Evolutionary conservation across 2,113 vertebrate species (phyloP), one percentile per base, ranked within the genome.

Genomic region (Mastomys natalensis): DNA sequence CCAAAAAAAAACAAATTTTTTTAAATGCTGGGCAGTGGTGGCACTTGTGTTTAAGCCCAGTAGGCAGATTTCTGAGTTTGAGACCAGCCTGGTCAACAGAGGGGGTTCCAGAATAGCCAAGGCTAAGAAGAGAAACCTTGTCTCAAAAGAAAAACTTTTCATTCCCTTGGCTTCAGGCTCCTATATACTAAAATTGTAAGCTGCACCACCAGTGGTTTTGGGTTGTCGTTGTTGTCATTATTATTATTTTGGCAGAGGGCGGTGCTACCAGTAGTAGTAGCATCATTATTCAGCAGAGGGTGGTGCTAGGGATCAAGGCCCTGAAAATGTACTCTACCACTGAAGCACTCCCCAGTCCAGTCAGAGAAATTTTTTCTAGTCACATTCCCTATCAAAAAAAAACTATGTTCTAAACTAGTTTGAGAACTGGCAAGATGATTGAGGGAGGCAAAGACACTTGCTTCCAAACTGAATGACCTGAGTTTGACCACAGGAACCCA

Each of bases 381-480:
- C 58, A 93, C 16, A 55, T 77, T 72, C 92, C 45, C 80, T 90
- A 96, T 73, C n/a, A 40, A 60, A 90, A 93, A 15, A 93, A 97
- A 68, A 40, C 37, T 17, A 72, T 17, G 64, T 88, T 89, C 74
- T 68, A 89, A 89, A 64, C 55, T 60, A 12, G 37, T 16, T 19
- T 85, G 81, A 85, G 24, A 64, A 85, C 82, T 45, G 26, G 40
- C 58, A 31, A 64, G 12, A 62, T 43, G n/a, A n/a, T 29, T 84
- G 43, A 84, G 6, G 60, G n/a, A 22, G 21, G n/a, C 55, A 12
- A 81, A 40, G 58, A 62, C 15, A 62, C 26, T 21, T 45, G 40
- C 60, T 26, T 64, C 26, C 40, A 66, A 64, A 45, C 26, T 43
- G 58, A 37, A 29, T 60, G 55, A 58, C 22, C 81, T 29, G 81